These are phyloP conservation scores for Brachionichthys hirsutus DNA, from an alignment of 2,113 vertebrate genomes.

Conservation along the genomic window DNA sequence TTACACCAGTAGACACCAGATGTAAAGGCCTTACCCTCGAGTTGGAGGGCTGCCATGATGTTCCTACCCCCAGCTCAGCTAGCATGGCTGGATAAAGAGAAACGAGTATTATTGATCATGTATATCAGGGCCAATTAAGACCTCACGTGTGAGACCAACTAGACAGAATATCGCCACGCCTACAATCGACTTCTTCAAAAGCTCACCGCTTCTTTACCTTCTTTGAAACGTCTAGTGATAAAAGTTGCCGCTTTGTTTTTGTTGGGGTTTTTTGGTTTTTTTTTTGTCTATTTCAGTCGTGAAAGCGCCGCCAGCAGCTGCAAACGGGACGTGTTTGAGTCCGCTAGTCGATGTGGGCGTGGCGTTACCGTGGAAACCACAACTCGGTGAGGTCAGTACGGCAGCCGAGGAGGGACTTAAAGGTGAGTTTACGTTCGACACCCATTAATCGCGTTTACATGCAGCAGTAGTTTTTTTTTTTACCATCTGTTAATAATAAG, in stretches of 20 bases:
- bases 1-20: no score
- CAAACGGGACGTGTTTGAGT: not conserved
- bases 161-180: no score
- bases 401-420: conserved; percentile 38
- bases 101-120: not conserved
- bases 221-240: not conserved
- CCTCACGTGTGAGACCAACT: no score
- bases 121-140: no score
- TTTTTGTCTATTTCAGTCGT: no score
- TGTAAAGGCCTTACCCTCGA: not conserved
- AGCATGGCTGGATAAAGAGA: conserved; percentile 62
- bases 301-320: no score
- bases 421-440: not conserved
- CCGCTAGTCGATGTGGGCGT: not conserved
- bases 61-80: conserved; percentile 39
- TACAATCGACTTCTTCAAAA: no score
- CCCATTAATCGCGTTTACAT: no score
- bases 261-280: no score
- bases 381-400: conserved; percentile 37
- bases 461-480: no score
- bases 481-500: no score
- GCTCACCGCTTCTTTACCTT: conserved; percentile 23
- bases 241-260: not conserved
- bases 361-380: conserved; percentile 25
- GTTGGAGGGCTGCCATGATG: conserved; percentile 18